Evolutionary conservation across 2,888 invertebrate species (phyloP).

Genomic region (Epicampocera succincta): DNA sequence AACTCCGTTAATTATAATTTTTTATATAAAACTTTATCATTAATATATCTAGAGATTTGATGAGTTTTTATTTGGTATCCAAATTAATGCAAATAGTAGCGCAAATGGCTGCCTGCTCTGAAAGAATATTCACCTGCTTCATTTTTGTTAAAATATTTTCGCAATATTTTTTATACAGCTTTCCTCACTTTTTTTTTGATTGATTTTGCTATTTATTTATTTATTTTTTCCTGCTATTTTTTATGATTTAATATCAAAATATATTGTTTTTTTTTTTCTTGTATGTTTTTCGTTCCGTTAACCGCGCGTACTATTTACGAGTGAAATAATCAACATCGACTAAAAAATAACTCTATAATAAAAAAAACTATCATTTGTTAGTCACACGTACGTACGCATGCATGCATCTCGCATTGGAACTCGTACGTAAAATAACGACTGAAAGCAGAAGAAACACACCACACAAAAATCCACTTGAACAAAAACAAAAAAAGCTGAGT

Average conservation of each 20-base stretch:
- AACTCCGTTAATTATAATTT: no score
- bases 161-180: background rate
- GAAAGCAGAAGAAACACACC: constrained; percentile 47
- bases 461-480: constrained; percentile 46
- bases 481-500: constrained; percentile 2
- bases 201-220: no score
- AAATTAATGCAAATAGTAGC: no score
- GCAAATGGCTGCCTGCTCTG: no score
- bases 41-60: no score
- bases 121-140: constrained; percentile 20
- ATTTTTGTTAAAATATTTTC: background rate
- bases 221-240: no score
- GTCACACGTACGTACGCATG: constrained; percentile 66
- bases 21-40: no score
- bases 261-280: constrained; percentile 37
- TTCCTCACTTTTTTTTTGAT: background rate
- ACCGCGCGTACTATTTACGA: constrained; percentile 79
- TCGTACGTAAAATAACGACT: constrained; percentile 48
- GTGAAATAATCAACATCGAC: constrained; percentile 80
- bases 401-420: constrained; percentile 61
- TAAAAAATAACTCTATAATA: constrained; percentile 74
- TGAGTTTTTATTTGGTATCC: no score
- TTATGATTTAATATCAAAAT: constrained; percentile 23
- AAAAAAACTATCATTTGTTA: constrained; percentile 55
- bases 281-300: constrained; percentile 13